These are phyloP conservation scores for Eupithecia dodoneata DNA, from an alignment of 2,888 invertebrate species.

Conservation along the genomic window DNA sequence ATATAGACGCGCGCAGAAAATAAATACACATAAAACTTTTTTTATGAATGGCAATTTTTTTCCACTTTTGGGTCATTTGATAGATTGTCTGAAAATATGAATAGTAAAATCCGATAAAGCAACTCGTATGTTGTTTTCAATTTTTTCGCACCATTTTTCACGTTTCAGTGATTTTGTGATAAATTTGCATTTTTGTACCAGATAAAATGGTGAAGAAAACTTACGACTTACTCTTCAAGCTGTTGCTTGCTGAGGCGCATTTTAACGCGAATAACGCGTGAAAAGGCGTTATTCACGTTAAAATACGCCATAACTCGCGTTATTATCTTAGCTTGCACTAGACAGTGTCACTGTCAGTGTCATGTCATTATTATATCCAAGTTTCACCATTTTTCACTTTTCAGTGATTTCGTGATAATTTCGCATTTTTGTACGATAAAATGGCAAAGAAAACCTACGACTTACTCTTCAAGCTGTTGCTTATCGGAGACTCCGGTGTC, in stretches of 20 bases:
- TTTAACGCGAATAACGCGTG: no score
- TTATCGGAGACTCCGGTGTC: constrained; percentile 97
- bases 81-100: no score
- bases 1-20: no score
- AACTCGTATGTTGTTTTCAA: no score
- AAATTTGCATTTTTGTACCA: constrained; percentile 47
- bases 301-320: no score
- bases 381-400: neutral
- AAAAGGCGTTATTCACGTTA: no score
- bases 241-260: constrained; percentile 85
- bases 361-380: neutral
- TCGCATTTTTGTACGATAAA: constrained; percentile 61
- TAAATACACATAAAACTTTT: no score
- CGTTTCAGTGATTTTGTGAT: constrained; percentile 27
- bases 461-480: constrained; percentile 94
- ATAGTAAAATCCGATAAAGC: no score
- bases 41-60: no score
- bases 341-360: no score
- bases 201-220: constrained; percentile 96
- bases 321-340: no score
- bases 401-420: constrained; percentile 44
- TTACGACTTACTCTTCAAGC: constrained; percentile 96
- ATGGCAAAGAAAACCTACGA: constrained; percentile 99
- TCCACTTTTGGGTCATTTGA: no score
- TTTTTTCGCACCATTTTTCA: neutral